phyloP scores from a whole-genome alignment of 2,888 invertebrate genomes.

The Acleris sparsana region DNA sequence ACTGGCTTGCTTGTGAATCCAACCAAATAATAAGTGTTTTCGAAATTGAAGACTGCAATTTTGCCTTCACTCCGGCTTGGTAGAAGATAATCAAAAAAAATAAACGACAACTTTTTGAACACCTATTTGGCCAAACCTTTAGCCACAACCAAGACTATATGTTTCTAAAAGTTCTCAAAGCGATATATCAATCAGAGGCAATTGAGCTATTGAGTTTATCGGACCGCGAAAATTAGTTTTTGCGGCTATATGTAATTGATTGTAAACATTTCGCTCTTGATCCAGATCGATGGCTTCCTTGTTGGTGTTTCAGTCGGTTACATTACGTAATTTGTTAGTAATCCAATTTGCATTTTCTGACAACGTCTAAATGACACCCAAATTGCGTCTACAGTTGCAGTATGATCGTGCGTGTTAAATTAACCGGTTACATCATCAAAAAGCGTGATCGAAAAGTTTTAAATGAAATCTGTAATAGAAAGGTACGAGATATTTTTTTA shows the following conservation, averaged over 20 bases:
- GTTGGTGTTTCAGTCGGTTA: constrained; percentile 5
- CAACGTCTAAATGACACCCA: constrained; percentile 15
- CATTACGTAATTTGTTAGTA: background rate
- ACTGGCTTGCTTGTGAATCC: too few species aligned
- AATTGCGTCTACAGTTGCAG: constrained; percentile 34
- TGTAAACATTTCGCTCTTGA: constrained; percentile 12
- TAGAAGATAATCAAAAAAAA: too few species aligned
- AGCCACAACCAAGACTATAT: too few species aligned
- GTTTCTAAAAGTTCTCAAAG: too few species aligned
- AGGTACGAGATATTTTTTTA: constrained; percentile 52
- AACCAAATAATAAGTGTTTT: too few species aligned
- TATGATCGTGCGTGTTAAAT: constrained; percentile 33
- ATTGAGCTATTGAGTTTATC: background rate
- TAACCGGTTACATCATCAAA: constrained; percentile 30
- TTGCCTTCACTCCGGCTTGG: too few species aligned
- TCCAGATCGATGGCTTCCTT: constrained; percentile 11
- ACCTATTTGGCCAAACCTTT: too few species aligned
- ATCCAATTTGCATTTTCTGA: constrained; percentile 23
- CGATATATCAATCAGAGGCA: too few species aligned
- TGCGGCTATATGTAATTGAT: constrained; percentile 13
- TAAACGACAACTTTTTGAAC: too few species aligned
- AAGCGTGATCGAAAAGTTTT: constrained; percentile 51
- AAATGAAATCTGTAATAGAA: constrained; percentile 56
- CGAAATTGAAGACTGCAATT: too few species aligned
- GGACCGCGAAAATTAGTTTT: constrained; percentile 10